These are phyloP conservation scores for Alviniconcha strummeri DNA, from an alignment of 2,888 invertebrate genomes.

Conservation along the genomic window DNA sequence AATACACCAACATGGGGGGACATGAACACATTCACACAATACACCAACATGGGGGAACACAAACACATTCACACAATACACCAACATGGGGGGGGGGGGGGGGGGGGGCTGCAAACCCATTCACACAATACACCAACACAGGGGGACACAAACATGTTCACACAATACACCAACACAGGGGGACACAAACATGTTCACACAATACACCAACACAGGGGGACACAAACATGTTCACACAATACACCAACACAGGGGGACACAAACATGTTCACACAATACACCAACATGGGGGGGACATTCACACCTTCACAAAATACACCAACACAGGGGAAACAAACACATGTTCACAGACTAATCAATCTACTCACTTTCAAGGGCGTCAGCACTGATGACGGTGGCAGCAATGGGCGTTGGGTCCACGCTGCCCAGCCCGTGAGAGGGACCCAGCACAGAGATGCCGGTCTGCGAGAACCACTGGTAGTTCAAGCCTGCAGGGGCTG, in stretches of 20 bases:
- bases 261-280: background rate
- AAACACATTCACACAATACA: background rate
- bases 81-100: background rate
- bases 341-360: background rate
- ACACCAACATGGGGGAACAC: background rate
- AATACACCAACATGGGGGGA: background rate
- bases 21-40: background rate
- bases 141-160: background rate
- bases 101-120: too few relatives aligned
- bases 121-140: background rate
- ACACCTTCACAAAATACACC: background rate
- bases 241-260: background rate
- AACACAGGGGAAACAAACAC: background rate
- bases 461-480: constrained; percentile 61
- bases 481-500: constrained; percentile 55
- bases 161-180: background rate
- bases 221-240: background rate
- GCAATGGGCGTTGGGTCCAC: constrained; percentile 69
- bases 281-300: background rate
- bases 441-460: constrained; percentile 52
- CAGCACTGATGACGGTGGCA: constrained; percentile 67
- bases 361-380: constrained; percentile 66
- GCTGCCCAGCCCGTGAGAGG: constrained; percentile 56
- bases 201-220: background rate
- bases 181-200: background rate